Conservation (phyloP, 2,113 vertebrate species). For the Paracanthobrama guichenoti region DNA sequence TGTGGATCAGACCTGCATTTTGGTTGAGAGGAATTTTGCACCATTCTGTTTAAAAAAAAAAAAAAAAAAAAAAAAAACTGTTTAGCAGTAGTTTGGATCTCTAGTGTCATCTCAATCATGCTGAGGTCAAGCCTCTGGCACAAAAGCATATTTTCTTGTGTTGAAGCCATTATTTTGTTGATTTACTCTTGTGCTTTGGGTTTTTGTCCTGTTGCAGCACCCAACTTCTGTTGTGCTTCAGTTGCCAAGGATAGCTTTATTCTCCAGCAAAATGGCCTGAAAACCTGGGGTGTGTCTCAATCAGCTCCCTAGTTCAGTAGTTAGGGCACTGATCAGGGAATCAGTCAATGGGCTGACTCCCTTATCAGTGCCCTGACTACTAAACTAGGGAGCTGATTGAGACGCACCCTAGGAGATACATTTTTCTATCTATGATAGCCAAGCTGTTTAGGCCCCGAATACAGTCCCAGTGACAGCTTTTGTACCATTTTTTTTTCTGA, state of each 20-base stretch:
- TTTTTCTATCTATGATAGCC: neutral
- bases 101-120: conserved; percentile 10
- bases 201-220: neutral
- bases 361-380: too few species aligned
- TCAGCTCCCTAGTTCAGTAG: too few species aligned
- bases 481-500: too few species aligned
- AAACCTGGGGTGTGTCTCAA: neutral
- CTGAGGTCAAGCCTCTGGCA: neutral
- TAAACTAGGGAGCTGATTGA: too few species aligned
- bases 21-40: neutral
- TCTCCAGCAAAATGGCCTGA: neutral
- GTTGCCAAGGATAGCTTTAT: neutral
- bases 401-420: neutral
- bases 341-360: too few species aligned
- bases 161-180: neutral
- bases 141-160: neutral
- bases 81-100: neutral
- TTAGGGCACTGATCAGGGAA: too few species aligned
- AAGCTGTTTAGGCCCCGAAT: neutral
- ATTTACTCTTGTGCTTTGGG: neutral
- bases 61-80: too few species aligned
- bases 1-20: neutral
- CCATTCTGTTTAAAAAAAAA: neutral
- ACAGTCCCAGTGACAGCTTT: too few species aligned
- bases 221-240: neutral